phyloP scores from a whole-genome alignment of 2,888 invertebrate genomes.

The Microctonus aethiopoides region DNA sequence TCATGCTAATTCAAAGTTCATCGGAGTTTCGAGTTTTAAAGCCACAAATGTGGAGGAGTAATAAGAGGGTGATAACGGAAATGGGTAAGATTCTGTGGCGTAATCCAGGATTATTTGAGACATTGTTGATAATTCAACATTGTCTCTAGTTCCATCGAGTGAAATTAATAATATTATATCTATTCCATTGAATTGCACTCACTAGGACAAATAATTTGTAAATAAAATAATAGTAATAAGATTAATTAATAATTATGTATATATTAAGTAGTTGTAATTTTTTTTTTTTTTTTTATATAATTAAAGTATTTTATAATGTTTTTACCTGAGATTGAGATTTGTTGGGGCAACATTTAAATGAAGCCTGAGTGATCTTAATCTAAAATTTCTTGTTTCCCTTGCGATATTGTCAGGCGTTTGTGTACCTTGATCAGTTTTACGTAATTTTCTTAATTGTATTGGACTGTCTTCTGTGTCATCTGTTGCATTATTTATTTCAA shows the following conservation, averaged over 20 bases:
- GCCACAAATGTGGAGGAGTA: background rate
- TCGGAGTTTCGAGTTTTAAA: background rate
- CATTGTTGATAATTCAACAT: background rate
- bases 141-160: background rate
- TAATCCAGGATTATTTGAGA: background rate
- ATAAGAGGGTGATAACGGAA: background rate
- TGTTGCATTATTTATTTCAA: constrained; percentile 70
- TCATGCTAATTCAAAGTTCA: background rate
- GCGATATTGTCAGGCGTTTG: constrained; percentile 80
- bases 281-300: background rate
- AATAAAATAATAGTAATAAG: too few relatives aligned
- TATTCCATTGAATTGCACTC: background rate
- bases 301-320: background rate
- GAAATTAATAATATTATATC: background rate
- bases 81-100: background rate
- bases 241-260: background rate
- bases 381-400: constrained; percentile 75
- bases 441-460: constrained; percentile 34
- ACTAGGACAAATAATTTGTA: background rate
- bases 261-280: background rate
- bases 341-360: constrained; percentile 73
- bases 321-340: constrained; percentile 72
- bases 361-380: constrained; percentile 72
- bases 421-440: constrained; percentile 74
- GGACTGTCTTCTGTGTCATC: constrained; percentile 47